Conservation (phyloP, 2,888 invertebrate species). For the Watsonalla cultraria region DNA sequence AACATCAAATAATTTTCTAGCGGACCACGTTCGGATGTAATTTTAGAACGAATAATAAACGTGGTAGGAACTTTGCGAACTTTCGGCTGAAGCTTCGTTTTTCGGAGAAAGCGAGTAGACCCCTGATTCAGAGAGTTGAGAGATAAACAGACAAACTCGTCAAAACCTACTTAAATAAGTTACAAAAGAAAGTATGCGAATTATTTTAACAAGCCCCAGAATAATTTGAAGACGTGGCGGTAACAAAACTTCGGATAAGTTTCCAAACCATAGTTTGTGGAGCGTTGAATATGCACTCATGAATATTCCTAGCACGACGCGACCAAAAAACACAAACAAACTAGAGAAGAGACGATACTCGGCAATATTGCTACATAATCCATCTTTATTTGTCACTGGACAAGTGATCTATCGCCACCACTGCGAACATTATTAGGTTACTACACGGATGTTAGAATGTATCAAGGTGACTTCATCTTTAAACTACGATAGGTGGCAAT, state of each 20-base stretch:
- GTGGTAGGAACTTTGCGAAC: too few species aligned
- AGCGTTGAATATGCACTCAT: conserved; percentile 20
- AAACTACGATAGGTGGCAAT: background rate
- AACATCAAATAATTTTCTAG: too few species aligned
- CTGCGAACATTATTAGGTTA: conserved; percentile 33
- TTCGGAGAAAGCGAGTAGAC: too few species aligned
- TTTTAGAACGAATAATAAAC: too few species aligned
- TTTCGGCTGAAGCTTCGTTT: too few species aligned
- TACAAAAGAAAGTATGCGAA: background rate
- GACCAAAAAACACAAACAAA: conserved; percentile 23
- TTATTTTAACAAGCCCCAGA: background rate
- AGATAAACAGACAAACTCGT: too few species aligned
- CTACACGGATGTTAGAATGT: background rate
- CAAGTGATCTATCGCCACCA: conserved; percentile 32
- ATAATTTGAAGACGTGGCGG: background rate
- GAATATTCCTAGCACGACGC: conserved; percentile 25
- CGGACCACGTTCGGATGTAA: too few species aligned
- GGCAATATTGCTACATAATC: conserved; percentile 33
- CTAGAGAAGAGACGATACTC: conserved; percentile 5
- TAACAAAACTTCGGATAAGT: conserved; percentile 6
- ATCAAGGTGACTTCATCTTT: too few species aligned
- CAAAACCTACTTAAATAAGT: too few species aligned
- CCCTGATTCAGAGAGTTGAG: too few species aligned
- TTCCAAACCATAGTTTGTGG: conserved; percentile 5
- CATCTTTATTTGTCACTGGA: conserved; percentile 40